Evolutionary conservation across 2,888 invertebrate genomes (phyloP).

Genomic region (Zygothrica quintamaculata): DNA sequence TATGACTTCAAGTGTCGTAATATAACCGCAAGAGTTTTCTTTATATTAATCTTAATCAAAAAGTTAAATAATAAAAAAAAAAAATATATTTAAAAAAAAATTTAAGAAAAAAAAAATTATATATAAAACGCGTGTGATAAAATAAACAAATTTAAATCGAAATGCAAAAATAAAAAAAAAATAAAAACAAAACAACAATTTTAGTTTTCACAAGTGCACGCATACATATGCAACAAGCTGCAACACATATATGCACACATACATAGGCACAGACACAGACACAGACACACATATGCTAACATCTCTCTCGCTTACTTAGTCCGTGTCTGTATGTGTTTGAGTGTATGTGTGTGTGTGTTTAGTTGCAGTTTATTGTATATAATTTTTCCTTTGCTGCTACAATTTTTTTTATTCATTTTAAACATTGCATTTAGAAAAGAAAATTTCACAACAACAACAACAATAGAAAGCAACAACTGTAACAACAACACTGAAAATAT

Average conservation of each 20-base stretch:
- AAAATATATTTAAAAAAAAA: no score
- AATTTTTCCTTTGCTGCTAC: conserved; percentile 30
- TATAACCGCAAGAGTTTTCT: conserved; percentile 15
- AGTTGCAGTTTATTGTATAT: conserved; percentile 33
- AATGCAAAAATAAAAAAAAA: not conserved
- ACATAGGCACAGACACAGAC: conserved; percentile 19
- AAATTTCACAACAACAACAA: conserved; percentile 1
- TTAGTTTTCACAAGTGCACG: conserved; percentile 62
- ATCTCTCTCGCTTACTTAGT: conserved; percentile 23
- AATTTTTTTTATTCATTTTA: conserved; percentile 27
- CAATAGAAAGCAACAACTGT: not conserved
- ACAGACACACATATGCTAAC: conserved; percentile 18
- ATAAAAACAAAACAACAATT: conserved; percentile 15
- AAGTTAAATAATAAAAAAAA: conserved; percentile 8
- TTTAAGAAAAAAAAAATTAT: no score
- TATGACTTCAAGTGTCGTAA: conserved; percentile 44
- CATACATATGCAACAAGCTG: conserved; percentile 41
- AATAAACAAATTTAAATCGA: no score
- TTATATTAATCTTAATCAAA: no score
- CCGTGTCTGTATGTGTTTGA: conserved; percentile 5
- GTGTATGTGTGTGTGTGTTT: conserved; percentile 29
- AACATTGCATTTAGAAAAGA: conserved; percentile 4
- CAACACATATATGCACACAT: conserved; percentile 38
- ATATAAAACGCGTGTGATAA: conserved; percentile 20
- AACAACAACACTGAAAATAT: conserved; percentile 15